These are phyloP conservation scores for Bellardia pandia DNA, from an alignment of 2,888 invertebrate genomes.

Conservation along the genomic window DNA sequence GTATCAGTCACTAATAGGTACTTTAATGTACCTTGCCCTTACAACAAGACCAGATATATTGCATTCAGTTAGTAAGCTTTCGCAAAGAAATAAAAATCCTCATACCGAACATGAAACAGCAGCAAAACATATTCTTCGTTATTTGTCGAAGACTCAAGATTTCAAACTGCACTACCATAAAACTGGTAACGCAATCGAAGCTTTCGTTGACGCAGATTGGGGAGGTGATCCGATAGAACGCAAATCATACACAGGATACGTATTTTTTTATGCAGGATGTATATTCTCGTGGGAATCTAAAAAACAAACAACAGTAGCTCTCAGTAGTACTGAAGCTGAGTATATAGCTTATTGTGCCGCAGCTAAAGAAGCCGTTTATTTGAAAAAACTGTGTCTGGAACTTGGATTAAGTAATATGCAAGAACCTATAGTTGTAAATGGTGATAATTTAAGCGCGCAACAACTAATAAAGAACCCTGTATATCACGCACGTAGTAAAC, in stretches of 20 bases:
- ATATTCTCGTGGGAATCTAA: constrained; percentile 46
- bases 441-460: no score
- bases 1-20: neutral
- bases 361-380: neutral
- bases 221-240: constrained; percentile 35
- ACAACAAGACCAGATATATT: constrained; percentile 5
- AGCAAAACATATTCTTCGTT: constrained; percentile 51
- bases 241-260: constrained; percentile 55
- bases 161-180: constrained; percentile 37
- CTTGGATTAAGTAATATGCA: no score
- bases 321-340: constrained; percentile 13
- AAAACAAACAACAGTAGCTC: no score
- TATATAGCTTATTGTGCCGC: no score
- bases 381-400: neutral
- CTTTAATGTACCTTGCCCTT: neutral
- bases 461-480: no score
- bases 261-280: constrained; percentile 38
- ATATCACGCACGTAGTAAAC: no score
- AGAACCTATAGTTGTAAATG: no score
- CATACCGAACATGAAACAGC: constrained; percentile 53
- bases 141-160: constrained; percentile 50
- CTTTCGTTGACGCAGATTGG: constrained; percentile 65
- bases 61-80: no score
- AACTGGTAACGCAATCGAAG: constrained; percentile 36
- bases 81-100: no score